A percentile compares a stretch with the other conserved stretches of the same genome.
Evolutionary conservation across 2,888 invertebrate species (phyloP).

Genomic region (Boloria euphrosyne): DNA sequence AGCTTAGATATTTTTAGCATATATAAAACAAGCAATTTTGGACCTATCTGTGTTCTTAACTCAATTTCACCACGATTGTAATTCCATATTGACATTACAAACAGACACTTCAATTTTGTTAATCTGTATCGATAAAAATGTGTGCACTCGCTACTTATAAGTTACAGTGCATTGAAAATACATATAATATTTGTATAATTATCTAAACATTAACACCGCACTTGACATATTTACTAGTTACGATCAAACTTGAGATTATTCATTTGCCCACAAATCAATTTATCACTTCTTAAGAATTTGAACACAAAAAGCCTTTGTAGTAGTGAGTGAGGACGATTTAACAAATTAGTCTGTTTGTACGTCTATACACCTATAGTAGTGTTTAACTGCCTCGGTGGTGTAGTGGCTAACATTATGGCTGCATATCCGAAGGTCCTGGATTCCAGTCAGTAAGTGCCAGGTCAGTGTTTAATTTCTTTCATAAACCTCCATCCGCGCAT

Average conservation of each 20-base stretch:
- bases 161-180: conserved; percentile 22
- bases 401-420: no score
- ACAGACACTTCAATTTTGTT: no score
- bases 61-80: no score
- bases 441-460: no score
- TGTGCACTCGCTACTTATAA: conserved; percentile 12
- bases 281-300: conserved; percentile 8
- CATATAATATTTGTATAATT: conserved; percentile 32
- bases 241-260: not conserved
- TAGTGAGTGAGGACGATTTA: not conserved
- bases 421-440: no score
- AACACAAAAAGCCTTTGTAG: conserved; percentile 1
- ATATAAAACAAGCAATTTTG: no score
- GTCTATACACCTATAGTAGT: not conserved
- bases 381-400: no score
- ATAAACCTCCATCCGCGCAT: no score
- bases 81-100: no score
- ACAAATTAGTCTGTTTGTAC: not conserved
- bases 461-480: no score
- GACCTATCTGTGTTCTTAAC: no score
- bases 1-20: no score
- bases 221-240: conserved; percentile 38
- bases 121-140: not conserved
- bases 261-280: conserved; percentile 19
- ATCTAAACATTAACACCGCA: conserved; percentile 37